Evolutionary conservation across 2,113 vertebrate species (phyloP), one percentile per base, ranked within the genome.

Genomic region (Willisornis vidua): DNA sequence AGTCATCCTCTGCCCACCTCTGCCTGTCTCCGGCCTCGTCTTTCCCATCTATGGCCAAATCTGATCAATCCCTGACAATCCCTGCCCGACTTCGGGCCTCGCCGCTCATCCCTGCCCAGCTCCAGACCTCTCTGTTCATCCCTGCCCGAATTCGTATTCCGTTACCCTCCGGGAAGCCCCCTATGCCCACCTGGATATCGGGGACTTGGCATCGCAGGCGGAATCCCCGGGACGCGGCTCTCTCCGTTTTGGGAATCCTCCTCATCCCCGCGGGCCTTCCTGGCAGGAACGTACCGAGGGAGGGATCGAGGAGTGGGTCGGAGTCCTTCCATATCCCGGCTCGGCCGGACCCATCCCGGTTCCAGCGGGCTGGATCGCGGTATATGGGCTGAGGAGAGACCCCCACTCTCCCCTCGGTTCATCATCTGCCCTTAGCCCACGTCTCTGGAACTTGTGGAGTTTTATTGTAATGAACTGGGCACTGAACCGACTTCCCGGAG

Each of bases 401-500:
- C 3, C 4, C 10, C 10, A 3, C 3, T 6, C 13, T 45, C 26
- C 12, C 3, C 41, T 14, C 6, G 1, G 22, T 7, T 73, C 77
- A 9, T 43, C 63, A 26, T 12, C 71, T 48, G 52, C 31, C n/a
- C 55, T 26, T 25, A 52, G 6, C 33, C 68, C 45, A 10, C 12
- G 4, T 22, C 48, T n/a, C 16, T 6, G n/a, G 51, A 73, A 48
- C 33, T 67, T 23, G 29, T 4, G 7, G 29, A 37, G 46, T 24
- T 90, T 74, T 70, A 15, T 84, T 76, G 90, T 54, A 79, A 61
- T 80, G 37, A 79, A 76, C 24, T 48, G 46, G 12, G 9, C 41
- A 6, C 11, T 70, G 52, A 26, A 78, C 13, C 18, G 41, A n/a
- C 46, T 70, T 82, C 55, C 37, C 6, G 23, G 49, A 14, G 54